Base-by-base conservation (phyloP, 2,888 invertebrate species). In the Drosophila greeni region DNA sequence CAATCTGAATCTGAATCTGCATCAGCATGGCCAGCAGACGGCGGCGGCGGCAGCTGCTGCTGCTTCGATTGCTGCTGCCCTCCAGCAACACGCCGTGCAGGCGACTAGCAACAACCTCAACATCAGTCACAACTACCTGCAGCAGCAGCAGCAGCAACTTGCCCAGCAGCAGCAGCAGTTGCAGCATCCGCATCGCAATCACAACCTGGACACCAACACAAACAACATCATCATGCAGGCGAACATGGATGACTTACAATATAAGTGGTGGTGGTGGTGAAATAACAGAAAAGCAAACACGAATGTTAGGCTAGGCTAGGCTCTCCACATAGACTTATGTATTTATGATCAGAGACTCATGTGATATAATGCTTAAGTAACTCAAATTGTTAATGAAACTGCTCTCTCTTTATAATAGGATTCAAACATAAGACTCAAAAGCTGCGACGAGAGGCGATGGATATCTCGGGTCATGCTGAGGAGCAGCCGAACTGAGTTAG, bases 241-340 rank as follows among this genome's bases (percentile, higher is more conserved):
- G 59, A 86, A 86, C 78, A 87, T 86, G 86, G 87, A 86, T 74
- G 86, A 86, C 71, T 81, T 86, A 84, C 87, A 86, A 72, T 86
- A 86, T 87, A 86, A 86, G 78, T 86, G 86, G 86, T 86, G 86
- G 86, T 86, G 86, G 86, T 86, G 86, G 86, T 86, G 86, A 86
- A 86, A 74, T 47, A 68, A 62, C 18, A 59, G 40, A 59, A 45
- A 64, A 49, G 24, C 39, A 48, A 57, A 68, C 53, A 72, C 62
- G 53, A 58, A 20, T 48, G 33, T 56, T 66, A 56, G 43, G 60
- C 42, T 80, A 79, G 70, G 74, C 59, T 75, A 84, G 82, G 60
- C 45, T 71, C 56, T 53, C 42, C 29, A 14, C 29, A 20, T 31
- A 53, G 51, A 59, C 61, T 48, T 57, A 40, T 23, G 56, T 58